Evolutionary conservation across 2,113 vertebrate genomes (phyloP).

Genomic region (Oxyura jamaicensis): DNA sequence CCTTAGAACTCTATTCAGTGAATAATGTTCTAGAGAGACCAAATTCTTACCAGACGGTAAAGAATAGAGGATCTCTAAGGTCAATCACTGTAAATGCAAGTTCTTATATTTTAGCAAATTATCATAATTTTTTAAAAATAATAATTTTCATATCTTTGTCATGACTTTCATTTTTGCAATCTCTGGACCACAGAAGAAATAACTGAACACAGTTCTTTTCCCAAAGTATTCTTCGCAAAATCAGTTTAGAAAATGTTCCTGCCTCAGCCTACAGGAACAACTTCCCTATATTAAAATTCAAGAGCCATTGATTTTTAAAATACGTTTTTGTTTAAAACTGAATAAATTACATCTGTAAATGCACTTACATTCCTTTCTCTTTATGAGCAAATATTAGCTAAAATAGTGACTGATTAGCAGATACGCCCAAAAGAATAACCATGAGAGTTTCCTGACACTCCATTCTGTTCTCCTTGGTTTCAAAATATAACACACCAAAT

Average conservation of each 20-base stretch:
- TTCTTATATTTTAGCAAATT: not conserved
- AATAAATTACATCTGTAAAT: not conserved
- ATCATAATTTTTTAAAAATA: not conserved
- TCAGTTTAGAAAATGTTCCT: not conserved
- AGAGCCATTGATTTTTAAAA: not conserved
- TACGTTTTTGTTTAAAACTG: not conserved
- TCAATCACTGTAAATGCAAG: not conserved
- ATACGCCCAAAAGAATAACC: conserved; percentile 35
- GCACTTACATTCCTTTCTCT: not conserved
- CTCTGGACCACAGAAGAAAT: not conserved
- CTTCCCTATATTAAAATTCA: not conserved
- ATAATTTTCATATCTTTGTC: not conserved
- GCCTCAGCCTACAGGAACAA: not conserved
- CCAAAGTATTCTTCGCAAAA: not conserved
- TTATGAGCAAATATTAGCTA: conserved; percentile 56
- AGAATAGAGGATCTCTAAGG: not conserved
- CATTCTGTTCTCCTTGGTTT: not conserved
- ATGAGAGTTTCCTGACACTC: conserved; percentile 3
- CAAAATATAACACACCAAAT: conserved; percentile 3
- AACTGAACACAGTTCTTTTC: not conserved
- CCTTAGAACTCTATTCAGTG: not conserved
- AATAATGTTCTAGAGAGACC: not conserved
- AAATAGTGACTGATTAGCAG: conserved; percentile 14
- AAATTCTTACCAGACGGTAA: not conserved
- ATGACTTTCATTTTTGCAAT: not conserved